Evolutionary conservation across 2,797 vertebrate species (phyloP), one percentile per base, ranked within the genome.

Genomic region (Acrocephalus scirpaceus): DNA sequence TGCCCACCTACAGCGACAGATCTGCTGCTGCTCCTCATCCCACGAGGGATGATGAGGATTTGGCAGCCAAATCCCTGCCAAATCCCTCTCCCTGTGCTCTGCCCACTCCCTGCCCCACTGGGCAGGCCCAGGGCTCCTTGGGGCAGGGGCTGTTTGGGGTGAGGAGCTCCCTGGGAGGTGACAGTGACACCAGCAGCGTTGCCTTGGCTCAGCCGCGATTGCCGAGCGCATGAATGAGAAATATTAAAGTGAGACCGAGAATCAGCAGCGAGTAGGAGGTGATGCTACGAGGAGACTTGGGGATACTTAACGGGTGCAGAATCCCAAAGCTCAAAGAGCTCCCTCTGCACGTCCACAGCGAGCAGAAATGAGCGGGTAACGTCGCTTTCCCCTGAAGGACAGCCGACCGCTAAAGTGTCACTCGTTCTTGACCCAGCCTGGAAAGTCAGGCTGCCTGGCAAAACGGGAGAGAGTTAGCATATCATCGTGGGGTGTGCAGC

Each of bases 381-480:
- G 96, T 90, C 44, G 80, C 38, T 92, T 96, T 97, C 86, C 97
- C 92, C 94, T 67, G 82, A 96, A 97, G 97, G 95, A 97, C 95
- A 97, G 96, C 86, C 95, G 93, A 61, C 88, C 93, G 96, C 70
- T 79, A 57, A 88, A 92, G 95, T 97, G 96, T 96, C 97, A 97
- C 78, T 97, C 50, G 53, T 64, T 95, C 93, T 82, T 97, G 97
- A 97, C 96, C 98, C 95, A 96, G 96, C 94, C 91, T 95, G 94
- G 96, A 91, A 92, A 97, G 97, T 96, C 96, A 94, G 94, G 96
- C 96, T 97, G 96, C 92, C 94, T 94, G 97, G 94, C 97, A 90
- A 94, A 97, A 72, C 74, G 96, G 96, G 88, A 97, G 97, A 94
- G 94, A 95, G 92, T 91, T 85, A 90, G 93, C 97, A 94, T 92